phyloP scores from a whole-genome alignment of 2,888 invertebrate genomes.

The Apamea monoglypha region DNA sequence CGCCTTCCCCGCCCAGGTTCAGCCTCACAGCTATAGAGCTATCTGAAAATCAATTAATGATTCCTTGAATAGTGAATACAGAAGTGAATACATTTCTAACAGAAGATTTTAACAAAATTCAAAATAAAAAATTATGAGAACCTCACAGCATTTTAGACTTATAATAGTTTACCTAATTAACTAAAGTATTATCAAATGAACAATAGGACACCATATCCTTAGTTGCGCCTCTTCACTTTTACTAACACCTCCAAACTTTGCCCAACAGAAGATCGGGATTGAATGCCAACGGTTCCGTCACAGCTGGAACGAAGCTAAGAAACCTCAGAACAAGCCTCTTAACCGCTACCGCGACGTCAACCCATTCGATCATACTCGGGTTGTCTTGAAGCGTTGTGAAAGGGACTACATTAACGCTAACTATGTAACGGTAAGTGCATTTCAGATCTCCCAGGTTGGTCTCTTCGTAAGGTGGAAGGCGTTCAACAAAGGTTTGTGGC shows the following conservation, averaged over 20 bases:
- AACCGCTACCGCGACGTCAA: constrained; percentile 99
- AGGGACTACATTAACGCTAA: constrained; percentile 99
- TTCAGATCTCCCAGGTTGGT: constrained; percentile 25
- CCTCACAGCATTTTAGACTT: neutral
- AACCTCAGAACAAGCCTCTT: constrained; percentile 94
- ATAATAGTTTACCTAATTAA: neutral
- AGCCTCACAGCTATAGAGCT: neutral
- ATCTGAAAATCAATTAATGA: constrained; percentile 1
- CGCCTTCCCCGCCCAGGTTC: too few species aligned
- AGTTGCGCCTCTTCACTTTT: neutral
- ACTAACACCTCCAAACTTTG: constrained; percentile 28
- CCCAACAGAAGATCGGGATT: constrained; percentile 93
- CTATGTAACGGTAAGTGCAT: constrained; percentile 93
- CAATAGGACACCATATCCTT: neutral
- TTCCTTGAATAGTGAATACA: neutral
- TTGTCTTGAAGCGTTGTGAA: constrained; percentile 93
- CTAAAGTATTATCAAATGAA: neutral
- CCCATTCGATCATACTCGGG: constrained; percentile 98
- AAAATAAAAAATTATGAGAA: neutral
- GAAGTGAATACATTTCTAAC: too few species aligned
- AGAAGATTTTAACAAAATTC: neutral
- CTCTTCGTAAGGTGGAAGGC: constrained; percentile 10
- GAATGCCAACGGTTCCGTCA: constrained; percentile 92
- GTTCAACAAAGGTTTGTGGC: constrained; percentile 55
- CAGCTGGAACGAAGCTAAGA: constrained; percentile 93